Conservation (phyloP, 2,113 vertebrate species). For the Tyto alba region DNA sequence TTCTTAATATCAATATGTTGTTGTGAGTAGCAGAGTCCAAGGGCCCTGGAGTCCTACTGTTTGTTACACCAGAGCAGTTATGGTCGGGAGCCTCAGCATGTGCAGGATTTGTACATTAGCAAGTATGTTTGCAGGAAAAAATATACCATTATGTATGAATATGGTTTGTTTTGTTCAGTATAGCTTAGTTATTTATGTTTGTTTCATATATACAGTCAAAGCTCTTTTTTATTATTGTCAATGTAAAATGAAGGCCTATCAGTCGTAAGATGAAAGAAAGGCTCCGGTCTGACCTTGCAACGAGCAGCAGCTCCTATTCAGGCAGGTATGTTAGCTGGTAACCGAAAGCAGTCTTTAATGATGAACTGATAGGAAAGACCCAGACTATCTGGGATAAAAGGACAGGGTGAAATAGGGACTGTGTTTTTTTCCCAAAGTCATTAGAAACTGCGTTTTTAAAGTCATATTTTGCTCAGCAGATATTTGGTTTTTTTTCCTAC, state of each 20-base stretch:
- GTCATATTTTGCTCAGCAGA: not conserved
- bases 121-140: not conserved
- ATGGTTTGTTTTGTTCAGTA: not conserved
- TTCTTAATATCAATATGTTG: not conserved
- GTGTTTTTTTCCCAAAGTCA: not conserved
- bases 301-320: not conserved
- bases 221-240: not conserved
- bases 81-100: not conserved
- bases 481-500: not conserved
- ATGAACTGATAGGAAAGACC: not conserved
- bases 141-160: not conserved
- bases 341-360: not conserved
- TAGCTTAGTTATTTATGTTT: not conserved
- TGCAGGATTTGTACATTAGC: not conserved
- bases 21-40: not conserved
- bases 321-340: accelerated
- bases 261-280: not conserved
- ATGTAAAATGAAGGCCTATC: not conserved
- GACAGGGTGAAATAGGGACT: not conserved
- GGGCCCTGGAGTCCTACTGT: not conserved
- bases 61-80: not conserved
- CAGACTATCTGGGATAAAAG: not conserved
- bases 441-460: not conserved
- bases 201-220: not conserved
- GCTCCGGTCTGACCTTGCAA: not conserved